phyloP scores from a whole-genome alignment of 2,797 vertebrate species.

The Discoglossus pictus region DNA sequence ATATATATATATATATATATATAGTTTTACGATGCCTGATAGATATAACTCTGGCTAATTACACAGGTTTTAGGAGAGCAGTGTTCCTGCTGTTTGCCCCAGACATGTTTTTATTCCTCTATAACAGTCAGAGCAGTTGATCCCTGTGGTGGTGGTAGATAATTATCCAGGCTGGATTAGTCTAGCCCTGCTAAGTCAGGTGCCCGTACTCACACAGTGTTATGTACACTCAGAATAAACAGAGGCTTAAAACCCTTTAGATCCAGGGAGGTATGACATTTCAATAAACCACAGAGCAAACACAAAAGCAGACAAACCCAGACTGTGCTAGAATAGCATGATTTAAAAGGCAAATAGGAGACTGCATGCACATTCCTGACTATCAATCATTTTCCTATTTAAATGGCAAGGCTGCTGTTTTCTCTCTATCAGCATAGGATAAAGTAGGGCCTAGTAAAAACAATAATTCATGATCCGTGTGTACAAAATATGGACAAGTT shows the following conservation, averaged over 20 bases:
- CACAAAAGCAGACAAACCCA: conserved; percentile 53
- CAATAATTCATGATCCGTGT: conserved; percentile 47
- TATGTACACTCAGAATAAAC: conserved; percentile 50
- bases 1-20: too few species aligned
- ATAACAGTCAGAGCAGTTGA: conserved; percentile 45
- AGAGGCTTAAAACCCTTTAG: conserved; percentile 50
- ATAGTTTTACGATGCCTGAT: too few species aligned
- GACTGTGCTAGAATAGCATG: conserved; percentile 53
- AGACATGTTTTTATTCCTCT: conserved; percentile 40
- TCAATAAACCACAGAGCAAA: conserved; percentile 52
- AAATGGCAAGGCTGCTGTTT: conserved; percentile 51
- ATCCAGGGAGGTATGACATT: conserved; percentile 52
- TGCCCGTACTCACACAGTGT: conserved; percentile 40
- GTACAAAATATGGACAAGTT: conserved; percentile 40
- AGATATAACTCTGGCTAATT: conserved; percentile 19
- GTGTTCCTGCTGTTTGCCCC: conserved; percentile 28
- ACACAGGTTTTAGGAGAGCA: conserved; percentile 13
- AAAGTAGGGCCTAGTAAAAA: conserved; percentile 48
- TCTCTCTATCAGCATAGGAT: conserved; percentile 48
- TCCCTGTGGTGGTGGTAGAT: conserved; percentile 40
- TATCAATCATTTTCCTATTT: conserved; percentile 53
- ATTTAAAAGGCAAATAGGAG: conserved; percentile 53
- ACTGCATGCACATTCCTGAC: conserved; percentile 52
- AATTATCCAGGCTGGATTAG: conserved; percentile 49
- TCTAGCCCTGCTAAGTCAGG: conserved; percentile 46